Evolutionary conservation across 2,113 vertebrate genomes (phyloP).

Genomic region (Notothenia coriiceps): DNA sequence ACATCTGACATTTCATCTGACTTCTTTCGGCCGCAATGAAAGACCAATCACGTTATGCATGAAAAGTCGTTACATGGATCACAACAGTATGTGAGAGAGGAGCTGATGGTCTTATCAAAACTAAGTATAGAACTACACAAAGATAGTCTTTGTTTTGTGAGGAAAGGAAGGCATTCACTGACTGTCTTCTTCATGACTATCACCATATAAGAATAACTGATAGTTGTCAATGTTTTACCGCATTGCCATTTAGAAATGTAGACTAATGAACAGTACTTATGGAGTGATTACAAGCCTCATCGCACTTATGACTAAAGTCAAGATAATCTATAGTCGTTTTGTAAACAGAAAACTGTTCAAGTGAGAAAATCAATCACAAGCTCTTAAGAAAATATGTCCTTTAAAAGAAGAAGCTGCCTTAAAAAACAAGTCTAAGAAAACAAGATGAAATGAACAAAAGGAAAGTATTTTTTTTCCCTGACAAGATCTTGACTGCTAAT

Average conservation of each 20-base stretch:
- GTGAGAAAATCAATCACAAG: conserved; percentile 1
- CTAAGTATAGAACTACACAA: too few relatives aligned
- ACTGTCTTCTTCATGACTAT: not conserved
- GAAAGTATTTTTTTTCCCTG: not conserved
- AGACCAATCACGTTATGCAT: not conserved
- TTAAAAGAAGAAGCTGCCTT: conserved; percentile 15
- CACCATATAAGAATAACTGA: not conserved
- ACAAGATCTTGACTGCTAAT: not conserved
- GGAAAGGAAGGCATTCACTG: not conserved
- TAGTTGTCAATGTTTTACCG: not conserved
- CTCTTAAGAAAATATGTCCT: conserved; percentile 7
- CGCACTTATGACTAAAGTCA: not conserved
- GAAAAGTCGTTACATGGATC: not conserved
- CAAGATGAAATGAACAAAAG: not conserved
- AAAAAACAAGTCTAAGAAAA: conserved; percentile 11
- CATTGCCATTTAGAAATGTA: not conserved
- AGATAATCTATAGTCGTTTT: not conserved
- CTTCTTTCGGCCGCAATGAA: not conserved
- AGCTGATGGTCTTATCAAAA: not conserved
- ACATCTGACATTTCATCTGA: not conserved
- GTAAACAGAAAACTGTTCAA: conserved; percentile 4
- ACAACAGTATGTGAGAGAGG: not conserved
- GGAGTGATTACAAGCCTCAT: conserved; percentile 17
- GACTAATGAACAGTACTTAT: conserved; percentile 1
- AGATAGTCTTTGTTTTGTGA: not conserved